These are phyloP conservation scores for Drosophila meridionalis DNA, from an alignment of 2,888 invertebrate genomes.

Conservation along the genomic window DNA sequence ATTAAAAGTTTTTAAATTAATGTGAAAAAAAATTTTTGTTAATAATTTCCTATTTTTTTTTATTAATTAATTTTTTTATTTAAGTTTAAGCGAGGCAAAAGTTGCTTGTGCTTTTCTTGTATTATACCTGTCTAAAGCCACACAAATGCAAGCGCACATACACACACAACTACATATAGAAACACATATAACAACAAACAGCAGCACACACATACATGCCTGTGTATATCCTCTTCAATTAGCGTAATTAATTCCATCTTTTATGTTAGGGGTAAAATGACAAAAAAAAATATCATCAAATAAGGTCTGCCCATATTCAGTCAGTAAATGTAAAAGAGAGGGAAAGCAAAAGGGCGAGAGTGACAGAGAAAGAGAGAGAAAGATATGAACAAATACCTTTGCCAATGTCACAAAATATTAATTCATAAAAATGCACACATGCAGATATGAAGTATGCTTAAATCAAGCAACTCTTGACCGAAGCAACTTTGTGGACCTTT, in stretches of 20 bases:
- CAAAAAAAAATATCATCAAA: slow-evolving; percentile 29
- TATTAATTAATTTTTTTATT: too few relatives aligned
- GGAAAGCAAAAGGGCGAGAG: too few relatives aligned
- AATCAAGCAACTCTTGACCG: slow-evolving; percentile 1
- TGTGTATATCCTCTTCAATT: slow-evolving; percentile 47
- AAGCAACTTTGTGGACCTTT: neutral
- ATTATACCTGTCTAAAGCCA: neutral
- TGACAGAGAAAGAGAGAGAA: neutral
- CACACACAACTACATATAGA: too few relatives aligned
- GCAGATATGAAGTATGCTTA: neutral
- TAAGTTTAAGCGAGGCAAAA: too few relatives aligned
- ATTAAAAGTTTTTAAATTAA: too few relatives aligned
- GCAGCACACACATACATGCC: neutral
- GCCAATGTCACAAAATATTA: neutral
- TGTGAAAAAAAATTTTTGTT: too few relatives aligned
- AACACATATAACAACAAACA: too few relatives aligned
- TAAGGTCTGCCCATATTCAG: slow-evolving; percentile 7
- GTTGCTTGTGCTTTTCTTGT: neutral
- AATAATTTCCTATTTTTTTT: too few relatives aligned
- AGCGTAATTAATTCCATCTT: slow-evolving; percentile 59
- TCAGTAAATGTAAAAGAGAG: neutral
- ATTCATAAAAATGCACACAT: neutral
- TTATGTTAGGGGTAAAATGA: slow-evolving; percentile 32
- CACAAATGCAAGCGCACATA: neutral
- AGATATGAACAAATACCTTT: neutral